phyloP scores from a whole-genome alignment of 2,797 vertebrate species.

The Urocyon cinereoargenteus region DNA sequence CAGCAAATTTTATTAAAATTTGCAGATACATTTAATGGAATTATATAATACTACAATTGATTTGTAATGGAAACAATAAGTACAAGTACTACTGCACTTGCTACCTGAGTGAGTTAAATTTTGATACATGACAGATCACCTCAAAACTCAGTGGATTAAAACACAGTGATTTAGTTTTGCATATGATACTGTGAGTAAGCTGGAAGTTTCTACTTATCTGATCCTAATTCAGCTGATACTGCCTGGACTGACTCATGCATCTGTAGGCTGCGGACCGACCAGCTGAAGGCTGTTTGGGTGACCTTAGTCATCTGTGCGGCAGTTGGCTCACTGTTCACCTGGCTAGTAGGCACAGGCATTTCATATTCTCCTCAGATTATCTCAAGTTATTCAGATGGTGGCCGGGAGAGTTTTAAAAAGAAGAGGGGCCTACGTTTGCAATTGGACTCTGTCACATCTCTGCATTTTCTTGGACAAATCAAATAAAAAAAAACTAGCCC shows the following conservation, averaged over 20 bases:
- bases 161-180: neutral
- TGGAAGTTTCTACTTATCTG: neutral
- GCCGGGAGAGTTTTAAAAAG: neutral
- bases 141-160: neutral
- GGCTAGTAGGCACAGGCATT: neutral
- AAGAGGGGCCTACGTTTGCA: neutral
- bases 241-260: neutral
- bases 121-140: neutral
- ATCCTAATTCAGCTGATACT: neutral
- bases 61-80: neutral
- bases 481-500: neutral
- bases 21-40: neutral
- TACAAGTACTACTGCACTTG: neutral
- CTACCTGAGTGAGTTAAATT: neutral
- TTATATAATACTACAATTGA: neutral
- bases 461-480: neutral
- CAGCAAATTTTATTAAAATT: neutral
- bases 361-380: neutral
- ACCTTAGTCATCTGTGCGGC: neutral
- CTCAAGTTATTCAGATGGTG: neutral
- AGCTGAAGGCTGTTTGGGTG: neutral
- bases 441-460: neutral
- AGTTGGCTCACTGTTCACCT: neutral
- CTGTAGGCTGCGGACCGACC: neutral
- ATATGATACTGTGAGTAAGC: neutral